A percentile compares a stretch with the other conserved stretches of the same genome.
Evolutionary conservation across 2,888 invertebrate species (phyloP).

Genomic region (Spisula solida): DNA sequence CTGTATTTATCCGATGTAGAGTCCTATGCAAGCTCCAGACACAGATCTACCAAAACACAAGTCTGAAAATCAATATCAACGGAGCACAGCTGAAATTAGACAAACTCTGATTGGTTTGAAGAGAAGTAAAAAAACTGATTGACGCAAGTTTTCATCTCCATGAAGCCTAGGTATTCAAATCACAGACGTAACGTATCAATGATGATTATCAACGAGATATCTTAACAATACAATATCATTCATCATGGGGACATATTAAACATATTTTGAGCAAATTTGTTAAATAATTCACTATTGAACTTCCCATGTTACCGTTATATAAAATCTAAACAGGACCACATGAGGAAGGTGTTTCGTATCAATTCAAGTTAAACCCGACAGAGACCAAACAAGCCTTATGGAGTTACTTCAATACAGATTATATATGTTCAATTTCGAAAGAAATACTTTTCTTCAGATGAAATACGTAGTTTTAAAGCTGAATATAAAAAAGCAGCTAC

Average conservation of each 20-base stretch:
- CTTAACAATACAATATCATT: neutral
- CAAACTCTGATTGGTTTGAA: neutral
- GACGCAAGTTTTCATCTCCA: neutral
- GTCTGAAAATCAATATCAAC: constrained; percentile 14
- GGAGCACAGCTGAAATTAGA: constrained; percentile 10
- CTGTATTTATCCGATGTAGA: neutral
- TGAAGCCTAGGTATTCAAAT: neutral
- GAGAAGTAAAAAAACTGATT: neutral
- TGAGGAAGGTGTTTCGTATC: neutral
- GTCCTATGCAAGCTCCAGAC: constrained; percentile 6
- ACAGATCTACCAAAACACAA: neutral
- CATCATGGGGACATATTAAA: neutral
- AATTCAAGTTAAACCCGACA: neutral
- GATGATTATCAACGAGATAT: neutral
- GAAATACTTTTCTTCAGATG: no score
- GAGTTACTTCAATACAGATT: no score
- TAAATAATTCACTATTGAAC: neutral
- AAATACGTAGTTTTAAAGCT: no score
- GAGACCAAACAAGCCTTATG: neutral
- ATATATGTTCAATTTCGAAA: no score
- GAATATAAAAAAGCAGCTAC: no score
- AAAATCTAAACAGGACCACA: neutral
- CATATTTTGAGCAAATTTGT: no score
- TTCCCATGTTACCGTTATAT: neutral
- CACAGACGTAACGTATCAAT: neutral